phyloP scores from a whole-genome alignment of 2,797 vertebrate genomes.

The Paedocypris micromegethes region DNA sequence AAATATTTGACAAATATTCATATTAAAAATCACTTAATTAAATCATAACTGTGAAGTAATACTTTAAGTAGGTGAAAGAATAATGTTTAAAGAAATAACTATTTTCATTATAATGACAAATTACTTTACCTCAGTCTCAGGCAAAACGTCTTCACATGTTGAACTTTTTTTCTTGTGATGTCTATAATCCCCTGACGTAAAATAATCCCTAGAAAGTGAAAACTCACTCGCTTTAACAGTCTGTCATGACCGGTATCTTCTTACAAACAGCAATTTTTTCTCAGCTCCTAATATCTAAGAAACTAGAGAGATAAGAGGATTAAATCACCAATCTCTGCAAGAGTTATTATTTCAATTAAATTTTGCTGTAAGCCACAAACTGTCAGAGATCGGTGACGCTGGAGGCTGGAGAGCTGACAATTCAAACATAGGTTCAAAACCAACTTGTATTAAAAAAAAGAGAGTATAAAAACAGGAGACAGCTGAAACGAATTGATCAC shows the following conservation, averaged over 20 bases:
- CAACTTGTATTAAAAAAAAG: too few relatives aligned
- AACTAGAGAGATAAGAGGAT: constrained; percentile 1
- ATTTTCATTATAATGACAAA: too few relatives aligned
- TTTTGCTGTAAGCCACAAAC: background rate
- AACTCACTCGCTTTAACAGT: constrained; percentile 15
- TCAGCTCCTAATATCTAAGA: background rate
- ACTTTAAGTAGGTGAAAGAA: too few relatives aligned
- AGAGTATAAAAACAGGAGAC: too few relatives aligned
- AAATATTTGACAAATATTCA: too few relatives aligned
- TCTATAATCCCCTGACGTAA: constrained; percentile 4
- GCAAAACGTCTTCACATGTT: background rate
- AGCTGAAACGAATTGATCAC: too few relatives aligned
- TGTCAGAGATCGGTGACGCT: background rate
- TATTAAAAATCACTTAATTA: too few relatives aligned
- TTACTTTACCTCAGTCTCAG: background rate
- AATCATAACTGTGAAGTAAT: too few relatives aligned
- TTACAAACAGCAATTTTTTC: background rate
- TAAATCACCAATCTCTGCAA: constrained; percentile 1
- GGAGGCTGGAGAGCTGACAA: background rate
- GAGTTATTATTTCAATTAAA: constrained; percentile 2
- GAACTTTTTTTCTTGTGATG: background rate
- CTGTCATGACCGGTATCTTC: background rate
- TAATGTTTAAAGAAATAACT: too few relatives aligned
- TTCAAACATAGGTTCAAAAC: too few relatives aligned
- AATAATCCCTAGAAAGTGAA: constrained; percentile 17